Base-by-base conservation (phyloP, 2,888 invertebrate genomes). In the Alviniconcha strummeri region DNA sequence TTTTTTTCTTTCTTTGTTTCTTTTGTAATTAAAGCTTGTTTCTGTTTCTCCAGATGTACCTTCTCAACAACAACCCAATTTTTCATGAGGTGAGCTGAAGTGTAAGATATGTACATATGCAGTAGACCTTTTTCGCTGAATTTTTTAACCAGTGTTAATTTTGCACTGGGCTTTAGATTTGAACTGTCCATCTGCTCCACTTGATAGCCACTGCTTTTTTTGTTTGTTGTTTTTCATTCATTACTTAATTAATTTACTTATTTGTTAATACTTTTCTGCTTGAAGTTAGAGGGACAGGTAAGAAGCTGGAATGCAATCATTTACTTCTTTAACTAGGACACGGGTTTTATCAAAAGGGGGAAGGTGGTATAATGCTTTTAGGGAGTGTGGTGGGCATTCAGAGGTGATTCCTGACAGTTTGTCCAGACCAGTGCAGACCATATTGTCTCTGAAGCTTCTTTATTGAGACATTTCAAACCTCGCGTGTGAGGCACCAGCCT, bases 61-160 rank as follows among this genome's bases (percentile, higher is more conserved):
- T 90, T 19, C 81, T 86, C 8, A 88, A 87, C 80, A 89, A 89
- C 56, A 85, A 88, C 82, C 87, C 88, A 67, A 83, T 91, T 19
- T 90, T 91, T 84, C 90, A 90, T 86, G 89, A 91, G 87, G 90
- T 90, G 84, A 88, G 88, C 86, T 72, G 36, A 36, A 36, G 36
- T 36, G 36, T 36, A 36, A 36, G 36, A 36, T 64, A 64, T 64
- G 15, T 64, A 13, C 4, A 64, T 64, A 9, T 15, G 9, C 9
- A 15, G 4, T 13, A 64, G 1, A 15, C 11, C 64, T 64, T 9
- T 64, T 64, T 64, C 64, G 4, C 9, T 64, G 15, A 64, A 1
- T 13, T 64, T 64, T 9, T 64, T 13, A 64, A 64, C 64, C 11
- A 13, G 64, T 64, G 64, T 64, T 64, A 13, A 9, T 15, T 15